Evolutionary conservation across 2,888 invertebrate genomes (phyloP), one percentile per base, ranked within the genome.

Genomic region (Limnephilus auricula): DNA sequence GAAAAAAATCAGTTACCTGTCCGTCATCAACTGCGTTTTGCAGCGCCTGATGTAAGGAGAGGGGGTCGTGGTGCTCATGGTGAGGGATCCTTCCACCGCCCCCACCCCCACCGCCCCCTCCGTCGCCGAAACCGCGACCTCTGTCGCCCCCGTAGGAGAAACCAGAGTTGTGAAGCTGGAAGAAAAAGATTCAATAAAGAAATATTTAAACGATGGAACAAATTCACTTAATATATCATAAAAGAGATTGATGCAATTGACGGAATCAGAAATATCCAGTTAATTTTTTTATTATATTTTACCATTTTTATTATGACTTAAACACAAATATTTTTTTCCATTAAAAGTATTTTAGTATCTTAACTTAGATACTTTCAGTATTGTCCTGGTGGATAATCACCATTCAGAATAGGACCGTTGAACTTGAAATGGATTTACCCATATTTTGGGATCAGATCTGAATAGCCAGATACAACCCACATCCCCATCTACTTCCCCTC

Each of bases 41-140:
- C 91, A 98, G 95, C n/a, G 98, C 98, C 94, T 98, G 98, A 94
- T 98, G 98, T 89, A 98, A 95, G 89, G 97, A 97, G 93, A 98
- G 95, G 92, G 98, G 97, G 94, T 97, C 97, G 94, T 98, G 98
- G 93, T 97, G 97, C 92, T 97, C 97, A 90, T 95, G 92, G 45
- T 93, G 93, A n/a, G 91, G 92, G 30, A 92, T 45, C 15, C 93
- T 30, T 30, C 93, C 89, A 13, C 91, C 90, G 79, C 92, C 95
- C 30, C 93, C 93, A 50, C 94, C 94, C 80, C 95, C 95, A 89
- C 96, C 94, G 3, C 91, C 92, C 10, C 92, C 91, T 18, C 93
- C 89, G 94, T 96, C 96, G 5, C 97, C 95, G 93, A 96, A 94
- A 93, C 97, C 97, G 82, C 95, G 96, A 94, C 94, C 95, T 93